Percentiles rank a stretch among this genome's conserved stretches.
Conservation (phyloP, 1,140 invertebrate species). For the Zelostemma sp. region DNA sequence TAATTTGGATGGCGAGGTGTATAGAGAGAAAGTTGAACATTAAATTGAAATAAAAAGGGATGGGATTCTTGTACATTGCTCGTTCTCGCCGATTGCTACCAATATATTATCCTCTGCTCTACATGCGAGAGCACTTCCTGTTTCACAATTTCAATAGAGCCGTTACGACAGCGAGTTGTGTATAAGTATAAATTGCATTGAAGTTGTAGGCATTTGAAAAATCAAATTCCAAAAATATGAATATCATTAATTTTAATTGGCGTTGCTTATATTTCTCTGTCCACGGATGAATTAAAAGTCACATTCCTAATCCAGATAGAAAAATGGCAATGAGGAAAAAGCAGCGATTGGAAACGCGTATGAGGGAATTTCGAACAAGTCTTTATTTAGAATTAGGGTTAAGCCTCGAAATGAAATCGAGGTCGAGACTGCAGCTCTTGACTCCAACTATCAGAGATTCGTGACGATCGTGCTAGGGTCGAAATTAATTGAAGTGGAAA, state of each 20-base stretch:
- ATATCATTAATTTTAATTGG: too few species aligned
- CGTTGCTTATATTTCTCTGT: too few species aligned
- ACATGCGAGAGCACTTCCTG: slow-evolving; percentile 14
- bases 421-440: slow-evolving; percentile 8
- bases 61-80: slow-evolving; percentile 24
- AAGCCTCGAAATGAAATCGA: slow-evolving; percentile 11
- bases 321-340: slow-evolving; percentile 1
- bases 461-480: slow-evolving; percentile 4
- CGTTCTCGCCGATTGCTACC: slow-evolving; percentile 29
- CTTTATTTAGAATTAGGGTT: slow-evolving; percentile 2
- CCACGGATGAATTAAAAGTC: too few species aligned
- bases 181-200: too few species aligned
- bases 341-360: not conserved
- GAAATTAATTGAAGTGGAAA: slow-evolving; percentile 39
- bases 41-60: slow-evolving; percentile 31
- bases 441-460: slow-evolving; percentile 10
- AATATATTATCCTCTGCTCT: slow-evolving; percentile 28
- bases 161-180: too few species aligned
- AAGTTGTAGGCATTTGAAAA: too few species aligned
- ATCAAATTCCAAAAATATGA: too few species aligned
- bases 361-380: slow-evolving; percentile 9
- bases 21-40: slow-evolving; percentile 42
- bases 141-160: slow-evolving; percentile 20
- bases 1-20: slow-evolving; percentile 9
- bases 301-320: too few species aligned